Evolutionary conservation across 35 echinoderm and acorn worm species (phyloP).

Genomic region (Amphiura filiformis): DNA sequence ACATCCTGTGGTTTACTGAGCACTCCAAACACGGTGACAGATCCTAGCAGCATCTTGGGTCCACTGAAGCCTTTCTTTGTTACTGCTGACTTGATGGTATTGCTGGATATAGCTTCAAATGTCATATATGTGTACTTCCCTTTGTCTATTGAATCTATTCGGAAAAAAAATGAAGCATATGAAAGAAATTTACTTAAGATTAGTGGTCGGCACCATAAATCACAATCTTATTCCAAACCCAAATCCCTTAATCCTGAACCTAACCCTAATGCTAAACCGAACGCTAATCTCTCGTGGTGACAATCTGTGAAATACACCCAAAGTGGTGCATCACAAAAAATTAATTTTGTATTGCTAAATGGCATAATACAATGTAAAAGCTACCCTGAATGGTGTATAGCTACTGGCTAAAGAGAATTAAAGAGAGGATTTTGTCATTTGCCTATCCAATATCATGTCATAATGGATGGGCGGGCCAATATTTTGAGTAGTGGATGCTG

Average conservation of each 20-base stretch:
- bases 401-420: too few species aligned
- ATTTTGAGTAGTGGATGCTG: too few species aligned
- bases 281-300: neutral
- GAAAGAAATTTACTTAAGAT: neutral
- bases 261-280: neutral
- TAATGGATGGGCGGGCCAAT: too few species aligned
- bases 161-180: neutral
- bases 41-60: neutral
- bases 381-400: too few species aligned
- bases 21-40: neutral
- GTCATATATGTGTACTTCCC: neutral
- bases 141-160: neutral
- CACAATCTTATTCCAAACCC: neutral
- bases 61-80: neutral
- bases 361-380: too few species aligned
- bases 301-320: neutral
- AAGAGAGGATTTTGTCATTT: too few species aligned
- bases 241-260: neutral
- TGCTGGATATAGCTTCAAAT: neutral
- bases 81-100: neutral
- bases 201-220: neutral
- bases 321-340: neutral
- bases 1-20: neutral
- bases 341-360: too few species aligned
- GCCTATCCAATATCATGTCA: too few species aligned